Evolutionary conservation across 1,140 invertebrate genomes (phyloP).

Genomic region (Diabrotica virgifera): DNA sequence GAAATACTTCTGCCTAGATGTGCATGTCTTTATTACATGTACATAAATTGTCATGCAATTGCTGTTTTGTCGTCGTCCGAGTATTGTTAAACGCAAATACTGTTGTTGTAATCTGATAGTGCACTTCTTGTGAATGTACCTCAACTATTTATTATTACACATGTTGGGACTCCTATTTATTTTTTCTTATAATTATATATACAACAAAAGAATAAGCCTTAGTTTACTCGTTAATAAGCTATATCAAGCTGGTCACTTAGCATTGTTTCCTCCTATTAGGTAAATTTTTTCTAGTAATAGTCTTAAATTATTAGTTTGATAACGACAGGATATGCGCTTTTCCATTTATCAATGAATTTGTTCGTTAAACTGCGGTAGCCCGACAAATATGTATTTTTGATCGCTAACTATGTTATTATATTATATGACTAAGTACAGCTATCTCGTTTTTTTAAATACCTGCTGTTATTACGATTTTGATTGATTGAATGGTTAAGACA

Average conservation of each 20-base stretch:
- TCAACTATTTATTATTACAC: constrained; percentile 16
- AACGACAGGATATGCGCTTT: neutral
- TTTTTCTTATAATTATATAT: neutral
- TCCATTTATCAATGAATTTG: constrained; percentile 1
- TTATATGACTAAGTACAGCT: too few relatives aligned
- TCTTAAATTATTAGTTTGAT: neutral
- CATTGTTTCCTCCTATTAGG: neutral
- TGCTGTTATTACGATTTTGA: too few relatives aligned
- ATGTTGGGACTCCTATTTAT: neutral
- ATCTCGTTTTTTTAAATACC: too few relatives aligned
- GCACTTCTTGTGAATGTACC: constrained; percentile 22
- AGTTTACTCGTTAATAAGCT: neutral
- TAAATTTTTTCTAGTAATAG: neutral
- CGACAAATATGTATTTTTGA: too few relatives aligned
- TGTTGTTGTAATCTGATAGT: constrained; percentile 9
- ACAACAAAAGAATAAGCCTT: neutral
- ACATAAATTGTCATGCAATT: constrained; percentile 34
- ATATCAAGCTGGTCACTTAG: constrained; percentile 4
- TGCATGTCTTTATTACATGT: constrained; percentile 33
- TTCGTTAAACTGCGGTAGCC: neutral
- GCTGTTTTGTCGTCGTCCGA: constrained; percentile 25
- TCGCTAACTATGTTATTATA: too few relatives aligned
- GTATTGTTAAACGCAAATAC: constrained; percentile 24
- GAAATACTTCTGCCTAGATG: constrained; percentile 36
- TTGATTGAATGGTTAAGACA: too few relatives aligned